Conservation (phyloP, 2,113 vertebrate species). For the human (Homo sapiens) region GRCh38 chr1:162057001-162057500, state of each 20-base stretch:
- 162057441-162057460: fast-evolving
- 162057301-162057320: background rate
- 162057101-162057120: background rate
- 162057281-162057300: background rate
- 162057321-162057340: background rate
- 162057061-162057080: background rate
- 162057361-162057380: background rate
- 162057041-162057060: background rate
- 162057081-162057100: background rate
- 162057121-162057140: background rate
- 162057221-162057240: background rate
- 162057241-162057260: background rate
- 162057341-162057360: background rate
- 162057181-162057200: background rate
- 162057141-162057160: background rate
- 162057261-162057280: background rate
- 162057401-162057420: background rate
- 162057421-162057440: background rate
- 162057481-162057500: background rate
- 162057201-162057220: background rate
- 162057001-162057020: background rate
- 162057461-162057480: background rate
- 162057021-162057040: background rate
- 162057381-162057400: too few species aligned
- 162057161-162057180: background rate